Conservation (phyloP, 2,888 invertebrate genomes). For the Fabriciana adippe region DNA sequence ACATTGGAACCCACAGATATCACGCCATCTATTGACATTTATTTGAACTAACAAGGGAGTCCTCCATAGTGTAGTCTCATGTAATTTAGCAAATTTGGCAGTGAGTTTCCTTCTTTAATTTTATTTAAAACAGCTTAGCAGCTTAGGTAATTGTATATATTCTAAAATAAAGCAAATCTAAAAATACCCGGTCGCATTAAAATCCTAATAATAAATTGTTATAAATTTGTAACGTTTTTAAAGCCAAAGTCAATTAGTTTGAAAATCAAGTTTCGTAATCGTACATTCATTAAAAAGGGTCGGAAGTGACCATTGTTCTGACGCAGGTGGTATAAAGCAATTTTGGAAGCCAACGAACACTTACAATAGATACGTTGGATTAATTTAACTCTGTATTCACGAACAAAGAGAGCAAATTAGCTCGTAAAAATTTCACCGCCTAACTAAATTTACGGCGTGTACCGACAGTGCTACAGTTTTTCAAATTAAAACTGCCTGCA, state of each 20-base stretch:
- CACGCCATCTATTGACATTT: too few species aligned
- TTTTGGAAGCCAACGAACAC: conserved; percentile 8
- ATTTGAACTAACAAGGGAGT: too few species aligned
- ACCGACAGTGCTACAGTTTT: conserved; percentile 36
- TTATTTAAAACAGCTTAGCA: too few species aligned
- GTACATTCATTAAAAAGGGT: conserved; percentile 20
- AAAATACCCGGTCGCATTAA: not conserved
- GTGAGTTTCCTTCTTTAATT: too few species aligned
- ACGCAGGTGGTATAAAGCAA: conserved; percentile 15
- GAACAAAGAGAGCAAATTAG: conserved; percentile 31
- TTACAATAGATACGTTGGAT: conserved; percentile 23
- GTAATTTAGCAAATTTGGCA: too few species aligned
- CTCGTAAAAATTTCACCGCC: conserved; percentile 33
- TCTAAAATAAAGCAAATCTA: too few species aligned
- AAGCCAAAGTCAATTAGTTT: not conserved
- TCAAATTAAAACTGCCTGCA: conserved; percentile 54
- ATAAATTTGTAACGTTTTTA: not conserved
- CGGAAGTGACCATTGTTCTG: conserved; percentile 16
- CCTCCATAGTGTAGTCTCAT: too few species aligned
- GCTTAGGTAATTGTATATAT: too few species aligned
- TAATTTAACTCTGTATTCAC: conserved; percentile 14
- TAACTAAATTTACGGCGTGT: conserved; percentile 30
- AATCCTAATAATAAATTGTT: not conserved
- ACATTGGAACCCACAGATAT: too few species aligned
- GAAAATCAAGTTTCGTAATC: conserved; percentile 4